Conservation (phyloP, 2,888 invertebrate species). For the Linyphia triangularis region DNA sequence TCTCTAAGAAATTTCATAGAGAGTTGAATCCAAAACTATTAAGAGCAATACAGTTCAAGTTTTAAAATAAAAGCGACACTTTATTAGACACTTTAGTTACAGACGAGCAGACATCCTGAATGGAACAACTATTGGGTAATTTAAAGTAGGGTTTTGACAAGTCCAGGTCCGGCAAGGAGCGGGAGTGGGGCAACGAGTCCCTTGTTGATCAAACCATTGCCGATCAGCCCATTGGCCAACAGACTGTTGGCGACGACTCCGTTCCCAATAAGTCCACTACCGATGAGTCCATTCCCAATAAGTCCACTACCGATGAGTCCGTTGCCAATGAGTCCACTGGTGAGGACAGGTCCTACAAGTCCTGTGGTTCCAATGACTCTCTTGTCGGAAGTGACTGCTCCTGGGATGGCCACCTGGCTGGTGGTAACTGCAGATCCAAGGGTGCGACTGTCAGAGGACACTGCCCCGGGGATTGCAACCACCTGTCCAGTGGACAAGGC, state of each 20-base stretch:
- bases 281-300: constrained; percentile 38
- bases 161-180: constrained; percentile 9
- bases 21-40: no score
- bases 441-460: constrained; percentile 32
- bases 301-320: no score
- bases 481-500: constrained; percentile 10
- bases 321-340: constrained; percentile 17
- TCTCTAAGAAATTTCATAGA: no score
- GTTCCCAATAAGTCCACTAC: background rate
- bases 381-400: constrained; percentile 1
- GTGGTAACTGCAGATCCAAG: constrained; percentile 37
- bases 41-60: no score
- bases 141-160: constrained; percentile 28
- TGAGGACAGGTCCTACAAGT: background rate
- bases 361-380: constrained; percentile 29
- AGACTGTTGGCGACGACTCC: background rate
- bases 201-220: constrained; percentile 7
- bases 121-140: background rate
- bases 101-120: no score
- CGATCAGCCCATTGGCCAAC: background rate
- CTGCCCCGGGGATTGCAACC: constrained; percentile 31
- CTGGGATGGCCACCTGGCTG: constrained; percentile 1
- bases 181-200: background rate
- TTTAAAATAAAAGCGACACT: no score
- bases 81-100: no score